Evolutionary conservation across 2,113 vertebrate genomes (phyloP).

Genomic region (Paedocypris sp.): DNA sequence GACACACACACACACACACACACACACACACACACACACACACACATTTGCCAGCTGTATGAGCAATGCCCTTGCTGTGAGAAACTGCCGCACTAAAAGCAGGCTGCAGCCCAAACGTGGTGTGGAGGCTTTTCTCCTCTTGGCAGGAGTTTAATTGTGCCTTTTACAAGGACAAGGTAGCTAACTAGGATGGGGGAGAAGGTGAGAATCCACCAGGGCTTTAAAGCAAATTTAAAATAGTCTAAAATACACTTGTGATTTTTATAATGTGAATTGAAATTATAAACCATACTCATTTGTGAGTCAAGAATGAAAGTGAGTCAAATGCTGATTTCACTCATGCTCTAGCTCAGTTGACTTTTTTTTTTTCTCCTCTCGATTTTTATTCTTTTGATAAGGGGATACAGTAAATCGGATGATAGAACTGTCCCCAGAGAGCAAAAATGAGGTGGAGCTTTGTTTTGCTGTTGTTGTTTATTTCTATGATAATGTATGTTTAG

Average conservation of each 20-base stretch:
- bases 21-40: constrained; percentile 12
- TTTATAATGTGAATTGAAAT: background rate
- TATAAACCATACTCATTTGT: background rate
- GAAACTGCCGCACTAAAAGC: constrained; percentile 34
- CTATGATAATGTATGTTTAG: no score
- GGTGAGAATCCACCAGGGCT: constrained; percentile 24
- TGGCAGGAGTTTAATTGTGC: constrained; percentile 31
- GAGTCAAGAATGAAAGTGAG: no score
- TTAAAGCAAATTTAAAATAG: background rate
- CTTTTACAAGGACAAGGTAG: constrained; percentile 32
- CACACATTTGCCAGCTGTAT: constrained; percentile 24
- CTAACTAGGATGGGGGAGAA: constrained; percentile 12
- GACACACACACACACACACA: background rate
- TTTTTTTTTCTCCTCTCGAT: no score
- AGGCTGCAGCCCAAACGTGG: constrained; percentile 21
- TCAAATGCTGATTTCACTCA: no score
- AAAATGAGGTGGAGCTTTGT: no score
- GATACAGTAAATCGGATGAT: no score
- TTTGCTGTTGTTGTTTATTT: no score
- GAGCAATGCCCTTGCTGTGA: constrained; percentile 35
- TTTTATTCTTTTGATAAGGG: no score
- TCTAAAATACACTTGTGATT: background rate
- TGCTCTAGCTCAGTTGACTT: no score
- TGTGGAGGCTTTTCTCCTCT: constrained; percentile 20
- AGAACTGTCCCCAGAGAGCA: no score